Evolutionary conservation across 2,797 vertebrate genomes (phyloP).

Genomic region (Erethizon dorsatum): DNA sequence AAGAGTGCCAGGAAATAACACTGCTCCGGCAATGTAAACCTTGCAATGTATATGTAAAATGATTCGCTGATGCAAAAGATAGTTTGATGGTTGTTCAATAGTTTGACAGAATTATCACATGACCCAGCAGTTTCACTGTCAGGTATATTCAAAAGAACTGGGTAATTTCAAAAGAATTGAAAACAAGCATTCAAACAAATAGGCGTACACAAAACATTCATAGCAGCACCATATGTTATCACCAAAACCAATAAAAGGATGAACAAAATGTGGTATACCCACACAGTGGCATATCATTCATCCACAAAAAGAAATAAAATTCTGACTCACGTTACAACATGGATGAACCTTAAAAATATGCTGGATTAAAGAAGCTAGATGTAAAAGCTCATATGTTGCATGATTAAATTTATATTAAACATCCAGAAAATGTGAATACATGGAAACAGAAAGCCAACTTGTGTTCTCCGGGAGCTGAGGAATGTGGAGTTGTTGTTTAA

Average conservation of each 20-base stretch:
- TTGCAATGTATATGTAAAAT: neutral
- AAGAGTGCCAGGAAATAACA: neutral
- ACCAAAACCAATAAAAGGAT: neutral
- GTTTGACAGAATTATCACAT: neutral
- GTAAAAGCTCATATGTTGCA: neutral
- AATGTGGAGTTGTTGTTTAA: neutral
- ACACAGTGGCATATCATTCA: neutral
- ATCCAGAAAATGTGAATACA: neutral
- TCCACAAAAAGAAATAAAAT: neutral
- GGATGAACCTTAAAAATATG: slow-evolving; percentile 26
- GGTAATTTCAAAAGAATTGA: neutral
- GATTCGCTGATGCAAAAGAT: neutral
- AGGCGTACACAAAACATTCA: neutral
- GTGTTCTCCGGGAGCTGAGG: neutral
- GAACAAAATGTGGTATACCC: neutral
- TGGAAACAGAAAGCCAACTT: neutral
- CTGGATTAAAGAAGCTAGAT: slow-evolving; percentile 9
- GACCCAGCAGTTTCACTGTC: neutral
- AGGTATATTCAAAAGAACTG: neutral
- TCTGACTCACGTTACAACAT: neutral
- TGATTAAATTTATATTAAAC: slow-evolving; percentile 41
- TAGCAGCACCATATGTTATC: neutral
- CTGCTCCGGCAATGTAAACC: neutral
- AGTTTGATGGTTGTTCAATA: neutral
- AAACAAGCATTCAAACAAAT: slow-evolving; percentile 38